Evolutionary conservation across 2,797 vertebrate genomes (phyloP), one percentile per base, ranked within the genome.

Genomic region (Ambastaia sidthimunki): DNA sequence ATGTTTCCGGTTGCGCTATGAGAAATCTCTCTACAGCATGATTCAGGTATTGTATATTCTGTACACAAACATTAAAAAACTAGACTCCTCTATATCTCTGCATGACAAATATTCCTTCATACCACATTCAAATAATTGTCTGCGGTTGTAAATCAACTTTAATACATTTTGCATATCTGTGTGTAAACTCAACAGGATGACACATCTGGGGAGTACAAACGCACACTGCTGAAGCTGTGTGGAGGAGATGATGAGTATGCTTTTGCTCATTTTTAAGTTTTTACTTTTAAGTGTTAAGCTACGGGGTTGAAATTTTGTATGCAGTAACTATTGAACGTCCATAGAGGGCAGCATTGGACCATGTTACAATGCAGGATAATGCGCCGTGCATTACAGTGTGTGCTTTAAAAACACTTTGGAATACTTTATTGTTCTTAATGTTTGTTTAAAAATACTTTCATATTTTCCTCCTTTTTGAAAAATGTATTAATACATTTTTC

Each of bases 171-270:
- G 34, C 34, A 7, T 37, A 0, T 10, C 1, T 41, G 12, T 67
- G 48, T 44, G 21, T 71, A 16, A 37, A 62, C 44, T 11, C 68
- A 47, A 57, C 82, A 99, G 97, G 96, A 98, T 28, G 97, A 99
- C 87, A 99, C 97, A 0, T 99, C 97, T 0, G 97, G 97, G 1
- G 98, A 98, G 67, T 99, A 99, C 90, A 98, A 98, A 91, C 95
- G 93, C 89, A 95, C 97, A 3, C 90, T 99, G 83, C 93, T 98
- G 54, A 96, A 96, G 79, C 92, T 99, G 54, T 99, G 97, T 0
- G 97, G 98, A 79, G 98, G 97, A 80, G 97, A 99, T 0, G 97
- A 99, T 74, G 97, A 99, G 98, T 99, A 60, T 15, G 59, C 12
- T 15, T 28, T 7, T 31, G 7, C 5, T 60, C 11, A 28, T 60